Base-by-base conservation (phyloP, 2,113 vertebrate genomes). In the Notothenia rossii region DNA sequence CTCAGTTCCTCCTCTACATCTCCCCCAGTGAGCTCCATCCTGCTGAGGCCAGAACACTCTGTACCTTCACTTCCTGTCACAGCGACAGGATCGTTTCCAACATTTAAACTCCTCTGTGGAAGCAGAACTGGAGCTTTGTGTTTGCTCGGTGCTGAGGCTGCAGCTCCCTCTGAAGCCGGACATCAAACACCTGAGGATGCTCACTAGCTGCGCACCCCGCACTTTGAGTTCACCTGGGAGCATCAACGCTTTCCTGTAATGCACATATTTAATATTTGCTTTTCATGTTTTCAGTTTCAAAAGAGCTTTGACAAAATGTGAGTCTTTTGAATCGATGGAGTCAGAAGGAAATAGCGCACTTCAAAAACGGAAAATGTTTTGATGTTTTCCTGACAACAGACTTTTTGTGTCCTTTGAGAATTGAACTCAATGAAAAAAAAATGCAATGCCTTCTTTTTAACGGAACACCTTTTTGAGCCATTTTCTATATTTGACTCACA, bases 161-260 rank as follows among this genome's bases (percentile, higher is more conserved):
- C 69, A 9, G 53, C 62, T 67, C 20, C 33, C 36, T 68, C 55
- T 74, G 36, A 81, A 74, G 71, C 70, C 54, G 17, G 13, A 68
- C 71, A 81, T 81, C 71, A 68, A 69, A 62, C 22, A 29, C 55
- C 36, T 13, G 56, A 33, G 62, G 55, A 68, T 56, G 71, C 78
- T 54, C 46, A 54, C 5, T 36, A 73, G 67, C 70, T 73, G 77
- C 77, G 60, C 62, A 73, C 69, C 0, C 69, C 53, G 60, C 77
- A 67, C 10, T 72, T 65, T 22, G 11, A n/a, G n/a, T 65, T 53
- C n/a, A 11, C 11, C 77, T 43, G 11, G 15, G 3, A 60, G 55
- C n/a, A 10, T 29, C 1, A 18, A 29, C 6, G 5, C 45, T 0
- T 7, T 25, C 18, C 7, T 48, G 20, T 20, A 22, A 18, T 25